These are phyloP conservation scores for Spea bombifrons DNA, from an alignment of 2,113 vertebrate species.

Conservation along the genomic window DNA sequence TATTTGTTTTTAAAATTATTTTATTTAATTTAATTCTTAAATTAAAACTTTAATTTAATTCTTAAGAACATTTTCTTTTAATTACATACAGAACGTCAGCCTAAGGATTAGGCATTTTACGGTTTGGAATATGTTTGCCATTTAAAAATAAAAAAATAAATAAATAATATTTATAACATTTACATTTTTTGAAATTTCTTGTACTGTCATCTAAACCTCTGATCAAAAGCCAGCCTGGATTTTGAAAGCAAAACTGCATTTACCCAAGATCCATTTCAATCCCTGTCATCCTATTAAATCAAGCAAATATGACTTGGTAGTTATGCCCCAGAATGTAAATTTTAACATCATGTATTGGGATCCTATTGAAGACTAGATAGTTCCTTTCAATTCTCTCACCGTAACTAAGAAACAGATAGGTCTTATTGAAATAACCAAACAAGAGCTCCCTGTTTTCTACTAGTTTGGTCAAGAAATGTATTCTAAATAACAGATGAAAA, in stretches of 20 bases:
- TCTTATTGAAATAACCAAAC: slow-evolving; percentile 22
- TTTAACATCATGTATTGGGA: not conserved
- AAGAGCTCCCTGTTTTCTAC: not conserved
- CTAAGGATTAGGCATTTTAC: not conserved
- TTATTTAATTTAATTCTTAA: too few species aligned
- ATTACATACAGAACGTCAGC: not conserved
- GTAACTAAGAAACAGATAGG: not conserved
- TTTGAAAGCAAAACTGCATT: slow-evolving; percentile 35
- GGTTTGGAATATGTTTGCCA: not conserved
- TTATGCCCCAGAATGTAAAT: slow-evolving; percentile 1
- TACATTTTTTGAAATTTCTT: not conserved
- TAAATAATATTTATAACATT: not conserved
- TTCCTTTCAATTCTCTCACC: slow-evolving; percentile 37
- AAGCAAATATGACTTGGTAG: not conserved
- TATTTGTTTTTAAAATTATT: too few species aligned
- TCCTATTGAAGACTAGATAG: not conserved
- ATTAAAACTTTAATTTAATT: too few species aligned
- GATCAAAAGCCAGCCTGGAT: slow-evolving; percentile 4
- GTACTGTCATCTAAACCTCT: not conserved
- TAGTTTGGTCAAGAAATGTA: not conserved
- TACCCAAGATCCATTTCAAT: slow-evolving; percentile 18
- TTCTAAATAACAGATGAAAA: not conserved
- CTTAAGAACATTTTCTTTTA: too few species aligned
- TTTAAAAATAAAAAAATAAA: not conserved
- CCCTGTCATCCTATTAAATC: not conserved